Percentiles rank a stretch among this genome's conserved stretches.
Evolutionary conservation across 2,113 vertebrate genomes (phyloP).

Genomic region (Oryzias celebensis): DNA sequence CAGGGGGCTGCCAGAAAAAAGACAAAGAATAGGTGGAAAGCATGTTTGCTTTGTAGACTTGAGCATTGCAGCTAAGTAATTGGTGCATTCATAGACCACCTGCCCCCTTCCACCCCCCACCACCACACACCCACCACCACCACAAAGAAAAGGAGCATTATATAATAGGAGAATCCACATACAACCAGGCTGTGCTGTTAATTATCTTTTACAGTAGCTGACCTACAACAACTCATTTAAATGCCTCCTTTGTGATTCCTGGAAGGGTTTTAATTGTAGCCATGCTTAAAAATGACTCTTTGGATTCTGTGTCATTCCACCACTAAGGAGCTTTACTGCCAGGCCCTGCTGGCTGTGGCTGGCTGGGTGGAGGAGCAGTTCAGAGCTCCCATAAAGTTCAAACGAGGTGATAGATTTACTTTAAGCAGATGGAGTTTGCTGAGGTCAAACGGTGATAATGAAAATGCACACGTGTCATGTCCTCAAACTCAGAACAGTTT

Average conservation of each 20-base stretch:
- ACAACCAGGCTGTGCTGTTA: constrained; percentile 19
- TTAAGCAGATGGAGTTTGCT: constrained; percentile 28
- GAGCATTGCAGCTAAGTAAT: constrained; percentile 32
- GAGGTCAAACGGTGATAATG: constrained; percentile 40
- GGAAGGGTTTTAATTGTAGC: not conserved
- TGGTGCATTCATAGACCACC: constrained; percentile 42
- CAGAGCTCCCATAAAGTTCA: constrained; percentile 46
- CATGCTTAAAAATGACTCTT: constrained; percentile 2
- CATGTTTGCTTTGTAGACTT: constrained; percentile 20
- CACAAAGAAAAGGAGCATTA: constrained; percentile 18
- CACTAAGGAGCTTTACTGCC: not conserved
- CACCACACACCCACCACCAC: not conserved
- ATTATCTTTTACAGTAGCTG: constrained; percentile 17
- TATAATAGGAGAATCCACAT: constrained; percentile 31
- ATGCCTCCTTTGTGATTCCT: not conserved
- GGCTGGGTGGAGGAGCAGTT: not conserved
- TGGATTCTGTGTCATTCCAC: not conserved
- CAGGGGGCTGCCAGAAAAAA: constrained; percentile 26
- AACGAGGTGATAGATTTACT: constrained; percentile 45
- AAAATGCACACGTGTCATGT: constrained; percentile 34
- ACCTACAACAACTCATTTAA: not conserved
- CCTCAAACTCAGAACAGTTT: constrained; percentile 38
- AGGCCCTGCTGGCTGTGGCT: not conserved
- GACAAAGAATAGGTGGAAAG: constrained; percentile 18
- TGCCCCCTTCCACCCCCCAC: constrained; percentile 5